phyloP scores from a whole-genome alignment of 2,113 vertebrate species.

The Nematolebias whitei region DNA sequence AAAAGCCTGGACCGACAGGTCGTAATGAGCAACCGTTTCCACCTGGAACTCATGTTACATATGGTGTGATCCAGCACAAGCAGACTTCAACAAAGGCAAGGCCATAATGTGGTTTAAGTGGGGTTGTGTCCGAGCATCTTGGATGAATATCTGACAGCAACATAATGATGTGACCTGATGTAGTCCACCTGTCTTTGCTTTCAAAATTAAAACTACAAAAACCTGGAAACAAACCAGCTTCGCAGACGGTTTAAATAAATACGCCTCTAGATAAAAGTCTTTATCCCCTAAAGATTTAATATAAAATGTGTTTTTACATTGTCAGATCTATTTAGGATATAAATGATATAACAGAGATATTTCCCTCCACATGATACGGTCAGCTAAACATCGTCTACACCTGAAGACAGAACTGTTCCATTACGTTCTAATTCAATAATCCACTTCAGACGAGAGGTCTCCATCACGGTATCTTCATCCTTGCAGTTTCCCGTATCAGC shows the following conservation, averaged over 20 bases:
- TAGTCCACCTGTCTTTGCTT: slow-evolving; percentile 38
- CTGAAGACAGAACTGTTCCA: background rate
- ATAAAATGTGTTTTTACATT: slow-evolving; percentile 9
- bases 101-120: background rate
- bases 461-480: slow-evolving; percentile 6
- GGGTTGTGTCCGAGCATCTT: slow-evolving; percentile 17
- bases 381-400: background rate
- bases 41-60: background rate
- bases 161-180: slow-evolving; percentile 14
- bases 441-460: slow-evolving; percentile 2
- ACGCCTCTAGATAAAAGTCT: background rate
- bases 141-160: slow-evolving; percentile 42
- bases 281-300: background rate
- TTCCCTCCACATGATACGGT: background rate
- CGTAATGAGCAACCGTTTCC: slow-evolving; percentile 13
- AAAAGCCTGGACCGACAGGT: slow-evolving; percentile 18
- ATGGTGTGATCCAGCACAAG: slow-evolving; percentile 17
- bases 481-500: background rate
- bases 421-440: background rate
- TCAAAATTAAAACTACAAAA: slow-evolving; percentile 31
- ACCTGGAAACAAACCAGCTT: slow-evolving; percentile 23
- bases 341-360: slow-evolving; percentile 3
- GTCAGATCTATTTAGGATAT: background rate
- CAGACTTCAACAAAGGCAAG: slow-evolving; percentile 16
- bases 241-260: slow-evolving; percentile 10